These are phyloP conservation scores for Clavelina lepadiformis DNA, from an alignment of 23 tunicate species.

Conservation along the genomic window DNA sequence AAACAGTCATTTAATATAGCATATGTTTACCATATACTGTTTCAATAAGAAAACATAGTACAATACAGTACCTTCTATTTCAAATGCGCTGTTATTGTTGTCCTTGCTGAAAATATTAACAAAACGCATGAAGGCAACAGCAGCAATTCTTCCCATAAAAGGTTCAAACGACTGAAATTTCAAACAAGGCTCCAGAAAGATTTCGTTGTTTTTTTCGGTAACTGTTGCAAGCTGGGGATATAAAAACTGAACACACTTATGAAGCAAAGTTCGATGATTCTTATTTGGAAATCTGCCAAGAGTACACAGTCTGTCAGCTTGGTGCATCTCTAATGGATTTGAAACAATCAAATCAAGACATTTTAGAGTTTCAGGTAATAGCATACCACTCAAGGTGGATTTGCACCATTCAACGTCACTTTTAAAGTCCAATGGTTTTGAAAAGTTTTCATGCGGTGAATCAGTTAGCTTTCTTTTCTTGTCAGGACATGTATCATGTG, in stretches of 20 bases:
- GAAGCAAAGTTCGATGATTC: slow-evolving; percentile 14
- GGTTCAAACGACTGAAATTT: background rate
- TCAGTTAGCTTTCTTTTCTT: background rate
- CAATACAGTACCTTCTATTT: background rate
- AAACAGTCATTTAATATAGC: no score
- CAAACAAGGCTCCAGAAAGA: background rate
- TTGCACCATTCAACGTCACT: no score
- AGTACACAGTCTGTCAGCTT: background rate
- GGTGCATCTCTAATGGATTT: no score
- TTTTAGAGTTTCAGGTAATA: no score
- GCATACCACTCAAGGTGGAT: no score
- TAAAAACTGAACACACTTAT: slow-evolving; percentile 31
- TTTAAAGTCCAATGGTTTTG: no score
- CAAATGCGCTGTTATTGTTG: background rate
- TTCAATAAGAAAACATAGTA: no score
- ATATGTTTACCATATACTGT: no score
- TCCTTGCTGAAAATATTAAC: background rate
- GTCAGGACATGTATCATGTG: no score
- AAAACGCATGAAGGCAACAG: background rate
- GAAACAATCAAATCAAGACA: no score
- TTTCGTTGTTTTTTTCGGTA: background rate
- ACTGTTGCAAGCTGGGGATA: slow-evolving; percentile 35
- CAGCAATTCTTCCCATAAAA: background rate
- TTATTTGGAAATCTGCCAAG: slow-evolving; percentile 32
- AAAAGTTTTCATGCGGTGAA: no score